Base-by-base conservation (phyloP, 2,888 invertebrate genomes). In the Scaptomyza caliginosa region DNA sequence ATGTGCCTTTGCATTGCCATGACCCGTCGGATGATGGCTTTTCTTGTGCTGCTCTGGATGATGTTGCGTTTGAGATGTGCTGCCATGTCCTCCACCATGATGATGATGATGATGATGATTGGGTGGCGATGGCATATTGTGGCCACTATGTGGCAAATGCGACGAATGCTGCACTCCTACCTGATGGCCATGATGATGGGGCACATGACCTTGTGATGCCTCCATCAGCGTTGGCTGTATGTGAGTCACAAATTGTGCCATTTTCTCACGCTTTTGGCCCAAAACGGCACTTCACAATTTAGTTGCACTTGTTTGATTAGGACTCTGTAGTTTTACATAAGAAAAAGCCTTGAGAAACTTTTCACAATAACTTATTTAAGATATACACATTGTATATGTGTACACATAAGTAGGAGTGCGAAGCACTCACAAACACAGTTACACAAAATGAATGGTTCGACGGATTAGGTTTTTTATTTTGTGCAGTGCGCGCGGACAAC, bases 161-260 rank as follows among this genome's bases (percentile, higher is more conserved):
- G 91, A 91, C 68, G 89, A 72, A 78, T 91, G 91, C 69, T 90
- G 91, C 50, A 91, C 74, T 66, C 91, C 91, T 59, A 92, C 90
- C 79, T 92, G 92, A 80, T 92, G 91, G 57, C 92, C 90, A 86
- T 93, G 92, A 80, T 93, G 92, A 56, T 92, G 93, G 48, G 92
- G 90, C 74, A 93, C 92, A 90, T 93, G 93, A 75, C 91, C 91
- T 88, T 93, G 93, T 38, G 93, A 92, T 21, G 93, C 92, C 89
- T 93, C 93, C 88, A 93, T 89, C 89, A 93, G 88, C 23, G 93
- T 93, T 32, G 93, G 93, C 87, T 93, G 93, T 75, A 93, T 93
- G 79, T 93, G 93, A 45, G 93, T 93, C 63, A 93, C 93, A 86
- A 93, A 93, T 88, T 93, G 93, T 74, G 93, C 93, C 93, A 93